A percentile compares a stretch with the other conserved stretches of the same genome.
Evolutionary conservation across 2,888 invertebrate genomes (phyloP).

Genomic region (Melanotus villosus): DNA sequence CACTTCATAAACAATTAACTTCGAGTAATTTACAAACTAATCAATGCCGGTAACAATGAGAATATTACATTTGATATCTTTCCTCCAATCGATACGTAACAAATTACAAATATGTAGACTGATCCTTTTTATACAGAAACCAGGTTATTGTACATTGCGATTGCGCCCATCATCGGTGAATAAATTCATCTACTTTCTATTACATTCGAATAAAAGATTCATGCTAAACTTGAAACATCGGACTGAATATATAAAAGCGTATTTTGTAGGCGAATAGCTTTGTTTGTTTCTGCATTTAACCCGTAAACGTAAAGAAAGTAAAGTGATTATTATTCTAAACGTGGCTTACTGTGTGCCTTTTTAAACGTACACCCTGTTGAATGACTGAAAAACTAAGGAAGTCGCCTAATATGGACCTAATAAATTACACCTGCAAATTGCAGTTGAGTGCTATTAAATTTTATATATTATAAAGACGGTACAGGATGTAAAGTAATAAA

Average conservation of each 20-base stretch:
- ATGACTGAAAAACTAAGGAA: conserved; percentile 22
- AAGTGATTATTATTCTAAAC: conserved; percentile 17
- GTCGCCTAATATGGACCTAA: conserved; percentile 17
- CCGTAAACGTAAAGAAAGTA: conserved; percentile 7
- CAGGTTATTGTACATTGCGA: background rate
- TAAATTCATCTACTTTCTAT: background rate
- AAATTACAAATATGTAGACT: conserved; percentile 6
- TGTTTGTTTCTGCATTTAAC: background rate
- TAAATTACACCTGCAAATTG: background rate
- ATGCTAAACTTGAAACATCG: conserved; percentile 12
- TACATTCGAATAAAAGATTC: background rate
- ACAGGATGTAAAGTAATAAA: background rate
- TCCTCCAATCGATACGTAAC: conserved; percentile 2
- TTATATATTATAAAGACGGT: background rate
- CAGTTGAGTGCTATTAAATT: background rate
- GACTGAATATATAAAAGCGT: conserved; percentile 1
- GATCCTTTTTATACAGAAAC: background rate
- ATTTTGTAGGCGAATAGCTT: background rate
- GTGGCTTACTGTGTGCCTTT: conserved; percentile 7
- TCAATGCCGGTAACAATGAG: no score
- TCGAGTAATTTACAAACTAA: background rate
- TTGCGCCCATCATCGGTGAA: conserved; percentile 6
- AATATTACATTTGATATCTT: background rate
- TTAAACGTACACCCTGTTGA: conserved; percentile 24
- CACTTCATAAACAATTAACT: background rate